Percentiles rank a stretch among this genome's conserved stretches.
Conservation (phyloP, 2,113 vertebrate genomes). For the Coregonus clupeaformis region DNA sequence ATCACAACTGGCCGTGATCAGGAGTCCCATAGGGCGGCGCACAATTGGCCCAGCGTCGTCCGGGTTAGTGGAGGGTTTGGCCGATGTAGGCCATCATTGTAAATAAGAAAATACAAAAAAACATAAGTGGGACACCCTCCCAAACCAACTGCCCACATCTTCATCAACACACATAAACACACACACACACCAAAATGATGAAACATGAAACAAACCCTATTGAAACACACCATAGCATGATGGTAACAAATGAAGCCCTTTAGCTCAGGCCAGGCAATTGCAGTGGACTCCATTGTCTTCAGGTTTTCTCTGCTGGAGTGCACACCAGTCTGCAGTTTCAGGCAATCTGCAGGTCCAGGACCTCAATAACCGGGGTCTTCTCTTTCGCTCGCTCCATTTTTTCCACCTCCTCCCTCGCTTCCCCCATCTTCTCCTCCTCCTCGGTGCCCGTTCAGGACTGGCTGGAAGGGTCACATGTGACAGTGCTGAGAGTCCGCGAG, state of each 20-base stretch:
- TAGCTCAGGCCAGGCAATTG: conserved; percentile 40
- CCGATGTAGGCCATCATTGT: too few species aligned
- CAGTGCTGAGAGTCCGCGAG: conserved; percentile 64
- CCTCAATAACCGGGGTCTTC: conserved; percentile 41
- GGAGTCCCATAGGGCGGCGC: too few species aligned
- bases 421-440: not conserved
- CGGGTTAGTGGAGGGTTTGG: too few species aligned
- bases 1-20: too few species aligned
- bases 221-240: conserved; percentile 31
- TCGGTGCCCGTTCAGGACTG: conserved; percentile 26
- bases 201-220: conserved; percentile 34
- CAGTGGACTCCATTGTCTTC: conserved; percentile 41
- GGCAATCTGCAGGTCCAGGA: conserved; percentile 39
- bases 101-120: too few species aligned
- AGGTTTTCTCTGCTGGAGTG: conserved; percentile 2
- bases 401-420: conserved; percentile 7
- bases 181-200: conserved; percentile 12
- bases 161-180: conserved; percentile 1
- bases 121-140: not conserved
- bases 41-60: too few species aligned
- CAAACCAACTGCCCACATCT: not conserved
- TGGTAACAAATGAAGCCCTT: conserved; percentile 53
- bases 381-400: conserved; percentile 21
- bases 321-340: conserved; percentile 16
- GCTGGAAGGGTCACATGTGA: conserved; percentile 71